Percentiles rank a stretch among this genome's conserved stretches.
phyloP scores from a whole-genome alignment of 2,888 invertebrate genomes.

The Stenichneumon culpator region DNA sequence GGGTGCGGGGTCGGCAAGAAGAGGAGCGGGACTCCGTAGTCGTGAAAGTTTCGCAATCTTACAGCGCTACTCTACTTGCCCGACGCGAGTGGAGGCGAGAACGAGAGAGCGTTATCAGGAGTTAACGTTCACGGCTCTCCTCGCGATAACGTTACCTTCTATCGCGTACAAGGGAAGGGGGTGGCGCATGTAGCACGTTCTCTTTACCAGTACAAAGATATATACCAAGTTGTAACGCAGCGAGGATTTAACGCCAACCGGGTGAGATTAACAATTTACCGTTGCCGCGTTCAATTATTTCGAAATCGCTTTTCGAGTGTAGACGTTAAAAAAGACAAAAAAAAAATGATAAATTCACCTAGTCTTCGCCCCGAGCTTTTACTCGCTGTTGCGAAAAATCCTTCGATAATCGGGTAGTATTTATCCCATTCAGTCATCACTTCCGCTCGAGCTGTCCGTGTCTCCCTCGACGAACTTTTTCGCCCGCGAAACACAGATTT shows the following conservation, averaged over 20 bases:
- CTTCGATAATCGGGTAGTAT: conserved; percentile 18
- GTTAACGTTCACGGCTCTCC: conserved; percentile 64
- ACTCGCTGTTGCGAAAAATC: not conserved
- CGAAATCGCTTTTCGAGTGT: not conserved
- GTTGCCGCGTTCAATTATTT: conserved; percentile 15
- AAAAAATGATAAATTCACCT: not conserved
- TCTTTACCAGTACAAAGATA: conserved; percentile 30
- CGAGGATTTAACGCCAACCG: not conserved
- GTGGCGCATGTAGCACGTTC: conserved; percentile 24
- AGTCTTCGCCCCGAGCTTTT: not conserved
- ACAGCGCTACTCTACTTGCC: conserved; percentile 11
- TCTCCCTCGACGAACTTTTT: conserved; percentile 38
- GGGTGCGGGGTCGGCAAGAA: conserved; percentile 5
- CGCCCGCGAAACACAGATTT: not conserved
- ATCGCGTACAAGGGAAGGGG: conserved; percentile 46
- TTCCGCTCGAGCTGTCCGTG: conserved; percentile 36
- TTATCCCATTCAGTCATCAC: conserved; percentile 39
- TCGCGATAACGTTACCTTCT: conserved; percentile 63
- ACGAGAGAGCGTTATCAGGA: conserved; percentile 65
- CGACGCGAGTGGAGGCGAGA: conserved; percentile 38
- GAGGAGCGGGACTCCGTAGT: conserved; percentile 23
- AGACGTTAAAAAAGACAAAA: not conserved
- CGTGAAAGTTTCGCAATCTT: conserved; percentile 68
- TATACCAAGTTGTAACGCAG: conserved; percentile 1
- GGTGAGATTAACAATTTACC: conserved; percentile 41